phyloP scores from a whole-genome alignment of 2,888 invertebrate genomes.

The Ecdyonurus torrentis region DNA sequence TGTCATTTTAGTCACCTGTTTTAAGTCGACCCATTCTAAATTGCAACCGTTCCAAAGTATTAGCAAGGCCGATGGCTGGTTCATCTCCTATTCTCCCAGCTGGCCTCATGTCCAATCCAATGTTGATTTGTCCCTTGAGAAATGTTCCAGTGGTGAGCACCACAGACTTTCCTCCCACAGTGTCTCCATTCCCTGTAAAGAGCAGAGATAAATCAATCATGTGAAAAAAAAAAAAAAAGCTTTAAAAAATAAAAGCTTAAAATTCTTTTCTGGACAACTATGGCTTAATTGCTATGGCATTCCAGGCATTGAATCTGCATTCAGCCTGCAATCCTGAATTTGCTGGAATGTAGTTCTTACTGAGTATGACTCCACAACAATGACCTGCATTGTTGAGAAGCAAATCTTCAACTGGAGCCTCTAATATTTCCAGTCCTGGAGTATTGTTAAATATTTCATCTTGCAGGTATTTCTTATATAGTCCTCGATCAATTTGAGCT shows the following conservation, averaged over 20 bases:
- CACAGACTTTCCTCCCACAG: slow-evolving; percentile 42
- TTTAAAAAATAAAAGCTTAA: not conserved
- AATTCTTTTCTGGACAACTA: no score
- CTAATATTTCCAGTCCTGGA: slow-evolving; percentile 45
- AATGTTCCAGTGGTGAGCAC: slow-evolving; percentile 82
- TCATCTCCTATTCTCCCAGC: slow-evolving; percentile 71
- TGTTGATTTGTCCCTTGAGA: slow-evolving; percentile 66
- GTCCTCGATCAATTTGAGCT: slow-evolving; percentile 68
- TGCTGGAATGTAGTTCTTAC: slow-evolving; percentile 20
- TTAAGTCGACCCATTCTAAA: slow-evolving; percentile 65
- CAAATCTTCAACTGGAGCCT: slow-evolving; percentile 64
- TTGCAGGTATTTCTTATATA: slow-evolving; percentile 65
- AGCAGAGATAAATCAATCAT: not conserved
- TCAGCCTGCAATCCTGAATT: not conserved
- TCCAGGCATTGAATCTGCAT: no score
- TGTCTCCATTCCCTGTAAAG: slow-evolving; percentile 36
- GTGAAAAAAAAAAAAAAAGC: not conserved
- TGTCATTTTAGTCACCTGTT: no score
- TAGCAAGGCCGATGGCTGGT: slow-evolving; percentile 56
- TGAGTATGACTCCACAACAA: slow-evolving; percentile 35
- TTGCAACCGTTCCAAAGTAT: slow-evolving; percentile 49
- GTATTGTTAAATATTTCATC: slow-evolving; percentile 42
- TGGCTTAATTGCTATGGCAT: no score
- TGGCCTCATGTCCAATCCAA: slow-evolving; percentile 52
- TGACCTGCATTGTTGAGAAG: slow-evolving; percentile 31